Evolutionary conservation across 2,888 invertebrate genomes (phyloP).

Genomic region (Chouioia cunea): DNA sequence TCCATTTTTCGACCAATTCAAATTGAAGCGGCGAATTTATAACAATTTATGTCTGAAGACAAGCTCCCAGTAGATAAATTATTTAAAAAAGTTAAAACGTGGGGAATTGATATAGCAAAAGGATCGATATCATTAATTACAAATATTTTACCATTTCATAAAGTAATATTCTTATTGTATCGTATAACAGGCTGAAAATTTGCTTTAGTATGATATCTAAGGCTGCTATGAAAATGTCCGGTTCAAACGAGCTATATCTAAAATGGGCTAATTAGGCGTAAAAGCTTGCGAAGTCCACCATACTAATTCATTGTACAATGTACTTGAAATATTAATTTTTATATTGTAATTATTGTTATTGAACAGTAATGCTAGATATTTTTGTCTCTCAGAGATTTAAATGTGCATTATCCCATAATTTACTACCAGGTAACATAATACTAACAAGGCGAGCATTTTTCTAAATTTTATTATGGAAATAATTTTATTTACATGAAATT

Average conservation of each 20-base stretch:
- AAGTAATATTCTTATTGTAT: too few relatives aligned
- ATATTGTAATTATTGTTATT: slow-evolving; percentile 14
- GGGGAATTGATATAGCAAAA: too few relatives aligned
- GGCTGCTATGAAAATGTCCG: slow-evolving; percentile 21
- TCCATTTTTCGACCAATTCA: too few relatives aligned
- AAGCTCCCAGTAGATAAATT: too few relatives aligned
- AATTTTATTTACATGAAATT: slow-evolving; percentile 8
- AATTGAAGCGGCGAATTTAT: slow-evolving; percentile 47
- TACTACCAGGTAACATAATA: slow-evolving; percentile 15
- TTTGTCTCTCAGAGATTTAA: slow-evolving; percentile 15
- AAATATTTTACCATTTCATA: too few relatives aligned
- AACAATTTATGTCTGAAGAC: too few relatives aligned
- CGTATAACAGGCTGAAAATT: too few relatives aligned
- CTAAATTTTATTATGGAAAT: slow-evolving; percentile 24
- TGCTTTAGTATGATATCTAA: too few relatives aligned
- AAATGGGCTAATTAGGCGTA: slow-evolving; percentile 43
- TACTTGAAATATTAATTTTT: slow-evolving; percentile 24
- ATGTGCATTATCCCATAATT: slow-evolving; percentile 21
- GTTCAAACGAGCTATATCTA: slow-evolving; percentile 30
- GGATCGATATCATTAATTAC: too few relatives aligned
- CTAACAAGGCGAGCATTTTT: slow-evolving; percentile 48
- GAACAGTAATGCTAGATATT: slow-evolving; percentile 11
- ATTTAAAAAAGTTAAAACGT: too few relatives aligned
- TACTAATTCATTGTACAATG: slow-evolving; percentile 46
- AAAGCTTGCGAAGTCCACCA: slow-evolving; percentile 41